Base-by-base conservation (phyloP, 2,113 vertebrate genomes). In the Gopherus flavomarginatus region DNA sequence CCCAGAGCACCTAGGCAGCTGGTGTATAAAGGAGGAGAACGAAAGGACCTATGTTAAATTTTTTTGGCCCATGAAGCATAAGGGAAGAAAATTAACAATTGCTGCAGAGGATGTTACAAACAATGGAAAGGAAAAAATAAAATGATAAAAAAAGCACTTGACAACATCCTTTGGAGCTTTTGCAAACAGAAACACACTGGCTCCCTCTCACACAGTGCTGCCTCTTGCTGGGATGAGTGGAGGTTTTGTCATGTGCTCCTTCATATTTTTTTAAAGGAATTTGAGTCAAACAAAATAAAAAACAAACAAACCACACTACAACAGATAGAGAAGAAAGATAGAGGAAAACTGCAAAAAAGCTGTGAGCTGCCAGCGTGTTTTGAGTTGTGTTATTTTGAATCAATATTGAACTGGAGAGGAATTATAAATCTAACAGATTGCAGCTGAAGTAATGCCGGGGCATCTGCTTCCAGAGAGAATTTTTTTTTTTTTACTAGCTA, bases 351-450 rank as follows among this genome's bases (percentile, higher is more conserved):
- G 93, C 80, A 87, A 93, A 91, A 91, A 95, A 89, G 27, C 94
- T 89, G 80, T 47, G 86, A 92, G 89, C 85, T 97, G 93, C 93
- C 83, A 85, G 78, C 81, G 79, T 65, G 85, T 86, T 96, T 96
- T 95, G 96, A 97, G 92, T 92, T 97, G 89, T 94, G 97, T 98
- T 96, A 94, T 95, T 95, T 86, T 97, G 90, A 97, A 97, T 96
- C 97, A 96, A 97, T 97, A 96, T 91, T 96, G 93, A 97, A 96
- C 86, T 35, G 57, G 93, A 95, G 69, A 96, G 91, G 96, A 95
- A 97, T 97, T 97, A 97, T 97, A 97, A 96, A 97, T 97, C 95
- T 95, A 92, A 88, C 44, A 97, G 93, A 97, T 97, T 97, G 96
- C 86, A 94, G 85, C 88, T 95, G 92, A 96, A 96, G 84, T 80